Evolutionary conservation across 2,888 invertebrate genomes (phyloP).

Genomic region (Cantharis rufa): DNA sequence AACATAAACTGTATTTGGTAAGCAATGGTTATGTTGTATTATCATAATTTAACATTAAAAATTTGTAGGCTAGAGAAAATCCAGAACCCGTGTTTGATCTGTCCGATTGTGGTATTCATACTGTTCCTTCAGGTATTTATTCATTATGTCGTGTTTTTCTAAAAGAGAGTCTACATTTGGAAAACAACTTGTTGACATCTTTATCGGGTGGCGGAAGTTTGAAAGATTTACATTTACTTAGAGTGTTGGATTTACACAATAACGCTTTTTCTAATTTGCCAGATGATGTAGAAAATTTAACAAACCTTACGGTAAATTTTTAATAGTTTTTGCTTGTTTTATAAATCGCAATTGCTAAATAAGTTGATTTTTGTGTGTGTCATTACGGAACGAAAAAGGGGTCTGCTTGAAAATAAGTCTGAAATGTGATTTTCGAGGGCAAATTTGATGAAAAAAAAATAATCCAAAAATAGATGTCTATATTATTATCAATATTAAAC

Average conservation of each 20-base stretch:
- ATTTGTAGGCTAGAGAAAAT: constrained; percentile 69
- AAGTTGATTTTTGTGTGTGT: neutral
- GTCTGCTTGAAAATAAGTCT: too few species aligned
- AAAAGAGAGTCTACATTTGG: constrained; percentile 70
- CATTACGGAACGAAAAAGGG: too few species aligned
- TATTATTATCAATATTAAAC: too few species aligned
- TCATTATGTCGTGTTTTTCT: constrained; percentile 81
- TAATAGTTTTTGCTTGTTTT: neutral
- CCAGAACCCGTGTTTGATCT: constrained; percentile 83
- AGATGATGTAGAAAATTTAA: constrained; percentile 66
- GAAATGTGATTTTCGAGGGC: too few species aligned
- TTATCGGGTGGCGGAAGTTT: constrained; percentile 74
- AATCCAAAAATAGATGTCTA: too few species aligned
- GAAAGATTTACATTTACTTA: constrained; percentile 69
- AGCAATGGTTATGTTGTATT: constrained; percentile 17
- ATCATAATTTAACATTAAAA: neutral
- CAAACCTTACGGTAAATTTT: constrained; percentile 65
- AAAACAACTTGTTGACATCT: constrained; percentile 71
- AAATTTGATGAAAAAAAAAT: too few species aligned
- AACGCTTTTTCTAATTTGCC: constrained; percentile 70
- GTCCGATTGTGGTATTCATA: constrained; percentile 74
- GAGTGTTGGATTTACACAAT: constrained; percentile 67
- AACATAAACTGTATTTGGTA: constrained; percentile 66
- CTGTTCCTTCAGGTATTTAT: constrained; percentile 77
- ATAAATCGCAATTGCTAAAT: neutral